phyloP scores from a whole-genome alignment of 2,113 vertebrate genomes.

The Oophaga pumilio region DNA sequence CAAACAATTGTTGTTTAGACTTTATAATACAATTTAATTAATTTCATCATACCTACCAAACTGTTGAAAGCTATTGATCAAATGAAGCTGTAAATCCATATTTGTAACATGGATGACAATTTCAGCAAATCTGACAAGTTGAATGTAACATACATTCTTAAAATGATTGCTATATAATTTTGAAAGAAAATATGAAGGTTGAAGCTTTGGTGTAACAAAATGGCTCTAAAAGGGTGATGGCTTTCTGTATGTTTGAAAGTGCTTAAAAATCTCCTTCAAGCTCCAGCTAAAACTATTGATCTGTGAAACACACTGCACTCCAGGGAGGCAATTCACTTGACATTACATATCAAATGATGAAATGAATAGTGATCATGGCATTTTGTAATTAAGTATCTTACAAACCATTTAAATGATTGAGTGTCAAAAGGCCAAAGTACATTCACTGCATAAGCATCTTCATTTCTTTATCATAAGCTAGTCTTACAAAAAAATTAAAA shows the following conservation, averaged over 20 bases:
- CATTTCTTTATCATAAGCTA: slow-evolving; percentile 43
- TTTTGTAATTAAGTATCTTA: slow-evolving; percentile 97
- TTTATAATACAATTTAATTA: too few relatives aligned
- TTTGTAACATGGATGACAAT: neutral
- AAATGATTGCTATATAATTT: neutral
- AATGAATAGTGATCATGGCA: slow-evolving; percentile 94
- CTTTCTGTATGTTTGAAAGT: slow-evolving; percentile 70
- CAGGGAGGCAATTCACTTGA: slow-evolving; percentile 92
- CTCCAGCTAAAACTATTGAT: slow-evolving; percentile 93
- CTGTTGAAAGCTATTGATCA: neutral
- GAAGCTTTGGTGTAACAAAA: slow-evolving; percentile 63
- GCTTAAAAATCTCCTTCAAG: slow-evolving; percentile 81
- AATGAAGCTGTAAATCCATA: neutral
- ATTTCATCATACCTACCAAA: neutral
- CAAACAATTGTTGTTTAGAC: too few relatives aligned
- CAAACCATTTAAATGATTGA: slow-evolving; percentile 91
- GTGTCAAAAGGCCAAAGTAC: slow-evolving; percentile 83
- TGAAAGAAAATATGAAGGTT: slow-evolving; percentile 1
- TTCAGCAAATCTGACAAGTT: neutral
- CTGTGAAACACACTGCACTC: slow-evolving; percentile 90
- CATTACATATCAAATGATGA: slow-evolving; percentile 94
- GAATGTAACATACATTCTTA: neutral
- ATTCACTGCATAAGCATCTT: slow-evolving; percentile 72
- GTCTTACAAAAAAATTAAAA: slow-evolving; percentile 23
- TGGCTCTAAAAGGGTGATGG: slow-evolving; percentile 66